These are phyloP conservation scores for mouse (Mus musculus) DNA, from an alignment of 2,113 vertebrate genomes.

Conservation along the genomic window DNA sequence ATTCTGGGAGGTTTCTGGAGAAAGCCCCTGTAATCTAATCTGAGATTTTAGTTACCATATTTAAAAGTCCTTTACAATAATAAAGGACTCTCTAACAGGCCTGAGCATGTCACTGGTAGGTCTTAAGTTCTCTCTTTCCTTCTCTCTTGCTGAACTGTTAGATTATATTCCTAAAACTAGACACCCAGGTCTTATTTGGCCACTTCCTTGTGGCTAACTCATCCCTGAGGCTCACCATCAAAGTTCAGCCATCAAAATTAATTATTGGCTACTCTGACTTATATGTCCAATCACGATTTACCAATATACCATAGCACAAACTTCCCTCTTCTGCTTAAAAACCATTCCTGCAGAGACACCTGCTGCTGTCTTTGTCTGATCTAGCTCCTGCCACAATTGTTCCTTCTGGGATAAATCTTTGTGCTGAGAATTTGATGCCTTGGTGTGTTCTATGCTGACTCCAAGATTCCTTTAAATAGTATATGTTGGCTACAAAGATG, in stretches of 20 bases:
- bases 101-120: neutral
- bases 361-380: neutral
- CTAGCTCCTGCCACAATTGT: neutral
- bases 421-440: neutral
- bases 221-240: neutral
- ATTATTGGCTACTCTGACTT: neutral
- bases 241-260: neutral
- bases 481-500: neutral
- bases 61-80: neutral
- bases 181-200: neutral
- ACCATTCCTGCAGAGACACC: neutral
- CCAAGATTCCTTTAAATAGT: neutral
- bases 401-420: neutral
- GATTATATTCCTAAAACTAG: neutral
- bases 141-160: neutral
- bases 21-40: neutral
- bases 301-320: neutral
- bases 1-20: neutral
- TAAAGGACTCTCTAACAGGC: neutral
- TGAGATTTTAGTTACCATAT: neutral
- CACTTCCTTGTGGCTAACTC: neutral
- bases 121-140: neutral
- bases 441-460: neutral
- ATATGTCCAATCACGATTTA: neutral
- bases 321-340: neutral